Evolutionary conservation across 23 tunicate genomes (phyloP).

Genomic region (Styela clava): DNA sequence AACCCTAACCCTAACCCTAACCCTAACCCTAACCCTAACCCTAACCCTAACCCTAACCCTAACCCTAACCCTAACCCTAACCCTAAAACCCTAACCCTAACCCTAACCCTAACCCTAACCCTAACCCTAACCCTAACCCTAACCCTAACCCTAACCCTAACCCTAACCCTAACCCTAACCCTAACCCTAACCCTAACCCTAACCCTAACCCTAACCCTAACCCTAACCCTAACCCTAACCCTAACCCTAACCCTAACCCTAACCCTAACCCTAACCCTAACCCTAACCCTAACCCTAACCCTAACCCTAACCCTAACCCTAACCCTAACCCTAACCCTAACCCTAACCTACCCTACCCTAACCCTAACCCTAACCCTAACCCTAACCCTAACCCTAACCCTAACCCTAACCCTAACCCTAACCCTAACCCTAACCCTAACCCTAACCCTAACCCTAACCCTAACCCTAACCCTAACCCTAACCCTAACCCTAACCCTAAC

Average conservation of each 20-base stretch:
- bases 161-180: constrained; percentile 29
- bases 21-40: constrained; percentile 40
- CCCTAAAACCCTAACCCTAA: constrained; percentile 23
- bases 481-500: constrained; percentile 54
- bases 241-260: constrained; percentile 24
- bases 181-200: constrained; percentile 32
- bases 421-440: constrained; percentile 50
- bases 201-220: constrained; percentile 38
- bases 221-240: constrained; percentile 36
- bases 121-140: constrained; percentile 42
- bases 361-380: constrained; percentile 54
- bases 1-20: constrained; percentile 53
- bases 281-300: constrained; percentile 26
- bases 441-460: constrained; percentile 55
- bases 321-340: constrained; percentile 28
- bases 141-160: constrained; percentile 35
- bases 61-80: constrained; percentile 22
- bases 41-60: constrained; percentile 29
- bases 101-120: constrained; percentile 43
- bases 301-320: constrained; percentile 13
- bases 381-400: constrained; percentile 52
- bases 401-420: constrained; percentile 45
- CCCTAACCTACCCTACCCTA: too few relatives aligned
- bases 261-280: constrained; percentile 27
- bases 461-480: constrained; percentile 54